Conservation (phyloP, 2,797 vertebrate species). For the Manis crassicaudata region DNA sequence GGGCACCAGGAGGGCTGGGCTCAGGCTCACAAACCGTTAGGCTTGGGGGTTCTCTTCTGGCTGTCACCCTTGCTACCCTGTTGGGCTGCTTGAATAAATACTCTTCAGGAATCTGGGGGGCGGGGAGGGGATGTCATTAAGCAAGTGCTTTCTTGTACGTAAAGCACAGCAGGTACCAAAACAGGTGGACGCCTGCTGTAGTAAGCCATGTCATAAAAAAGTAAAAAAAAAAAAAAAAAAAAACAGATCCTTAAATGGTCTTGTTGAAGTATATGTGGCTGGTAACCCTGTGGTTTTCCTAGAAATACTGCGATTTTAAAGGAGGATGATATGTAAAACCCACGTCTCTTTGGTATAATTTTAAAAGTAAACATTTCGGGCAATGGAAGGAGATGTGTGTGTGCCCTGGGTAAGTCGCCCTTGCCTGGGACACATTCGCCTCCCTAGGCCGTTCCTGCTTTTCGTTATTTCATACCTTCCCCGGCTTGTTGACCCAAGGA, state of each 20-base stretch:
- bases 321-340: constrained; percentile 1
- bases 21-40: neutral
- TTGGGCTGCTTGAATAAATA: neutral
- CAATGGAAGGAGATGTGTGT: neutral
- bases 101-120: neutral
- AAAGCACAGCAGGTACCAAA: neutral
- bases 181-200: neutral
- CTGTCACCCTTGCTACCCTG: neutral
- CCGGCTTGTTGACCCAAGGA: neutral
- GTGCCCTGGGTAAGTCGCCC: neutral
- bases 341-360: constrained; percentile 17
- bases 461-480: neutral
- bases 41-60: neutral
- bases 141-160: neutral
- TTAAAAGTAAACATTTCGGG: constrained; percentile 41
- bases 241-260: neutral
- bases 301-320: constrained; percentile 40
- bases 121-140: constrained; percentile 6
- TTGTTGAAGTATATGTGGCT: neutral
- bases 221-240: neutral
- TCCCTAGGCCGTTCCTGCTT: neutral
- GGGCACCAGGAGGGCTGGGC: neutral
- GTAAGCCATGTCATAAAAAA: neutral
- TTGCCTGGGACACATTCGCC: neutral
- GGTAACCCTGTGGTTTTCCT: neutral